A percentile compares a stretch with the other conserved stretches of the same genome.
phyloP scores from a whole-genome alignment of 2,113 vertebrate genomes.

The Anguilla rostrata region DNA sequence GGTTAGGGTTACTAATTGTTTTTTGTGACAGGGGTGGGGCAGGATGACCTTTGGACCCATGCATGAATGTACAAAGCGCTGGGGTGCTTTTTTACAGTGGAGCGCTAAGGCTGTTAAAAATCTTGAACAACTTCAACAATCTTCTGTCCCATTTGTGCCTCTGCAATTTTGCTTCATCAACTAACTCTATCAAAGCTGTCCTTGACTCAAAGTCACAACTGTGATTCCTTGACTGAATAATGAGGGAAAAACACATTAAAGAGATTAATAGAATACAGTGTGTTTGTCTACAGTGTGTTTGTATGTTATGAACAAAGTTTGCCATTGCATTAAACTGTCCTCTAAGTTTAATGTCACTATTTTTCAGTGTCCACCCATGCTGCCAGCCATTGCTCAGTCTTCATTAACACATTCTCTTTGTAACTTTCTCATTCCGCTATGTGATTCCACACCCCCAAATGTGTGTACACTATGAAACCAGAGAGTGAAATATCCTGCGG shows the following conservation, averaged over 20 bases:
- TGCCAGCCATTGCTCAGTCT: background rate
- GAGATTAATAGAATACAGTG: background rate
- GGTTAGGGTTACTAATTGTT: too few species aligned
- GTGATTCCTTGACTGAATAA: background rate
- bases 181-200: background rate
- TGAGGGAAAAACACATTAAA: too few species aligned
- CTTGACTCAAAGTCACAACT: background rate
- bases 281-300: background rate
- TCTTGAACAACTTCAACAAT: too few species aligned
- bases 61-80: too few species aligned
- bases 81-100: too few species aligned
- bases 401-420: background rate
- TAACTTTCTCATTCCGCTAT: background rate
- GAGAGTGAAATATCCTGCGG: too few species aligned
- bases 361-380: background rate
- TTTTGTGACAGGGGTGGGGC: too few species aligned
- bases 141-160: too few species aligned
- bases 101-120: too few species aligned
- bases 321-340: background rate
- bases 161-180: too few species aligned
- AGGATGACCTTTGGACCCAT: too few species aligned
- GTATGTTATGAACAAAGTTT: background rate
- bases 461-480: too few species aligned
- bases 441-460: background rate
- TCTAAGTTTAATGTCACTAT: background rate